Evolutionary conservation across 2,797 vertebrate species (phyloP), one percentile per base, ranked within the genome.

Genomic region (Enteromius treurensis): DNA sequence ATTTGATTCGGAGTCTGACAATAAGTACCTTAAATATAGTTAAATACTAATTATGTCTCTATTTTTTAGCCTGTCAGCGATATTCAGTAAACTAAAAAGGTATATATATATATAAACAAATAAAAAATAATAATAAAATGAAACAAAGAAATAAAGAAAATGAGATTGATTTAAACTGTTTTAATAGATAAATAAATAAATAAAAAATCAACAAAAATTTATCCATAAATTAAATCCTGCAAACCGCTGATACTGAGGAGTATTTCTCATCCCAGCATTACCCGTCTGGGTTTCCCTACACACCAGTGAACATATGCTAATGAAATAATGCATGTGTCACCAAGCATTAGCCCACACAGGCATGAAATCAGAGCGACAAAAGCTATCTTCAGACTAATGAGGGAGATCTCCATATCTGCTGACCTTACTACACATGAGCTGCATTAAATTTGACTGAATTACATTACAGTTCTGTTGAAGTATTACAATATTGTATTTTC

Each of bases 321-420:
- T 85, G 69, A 85, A 83, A 84, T 84, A 84, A 84, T n/a, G 58
- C 80, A 87, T 58, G 47, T 77, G 37, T 84, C 78, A 65, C 60
- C 70, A 67, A 70, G 80, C 45, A 82, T 88, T 84, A 84, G 55
- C 71, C 34, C 19, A 29, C 45, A 45, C 79, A 62, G 69, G 67
- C 81, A 58, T 81, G 58, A 60, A 62, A 74, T 62, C 68, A 73
- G 60, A 74, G 75, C 32, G 58, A 64, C 60, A 77, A 79, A 71
- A 34, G 42, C 77, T 23, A 79, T 79, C 67, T 74, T 29, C 55
- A 37, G 84, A 73, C 55, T 82, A 82, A 85, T 68, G 74, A 85
- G 75, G 29, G 51, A 67, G 29, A 67, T 79, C 62, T 79, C 45
- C 62, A 67, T 64, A 23, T 58, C 13, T 13, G 26, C 55, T 65